Evolutionary conservation across 2,888 invertebrate species (phyloP), one percentile per base, ranked within the genome.

Genomic region (Trichacis sp.): DNA sequence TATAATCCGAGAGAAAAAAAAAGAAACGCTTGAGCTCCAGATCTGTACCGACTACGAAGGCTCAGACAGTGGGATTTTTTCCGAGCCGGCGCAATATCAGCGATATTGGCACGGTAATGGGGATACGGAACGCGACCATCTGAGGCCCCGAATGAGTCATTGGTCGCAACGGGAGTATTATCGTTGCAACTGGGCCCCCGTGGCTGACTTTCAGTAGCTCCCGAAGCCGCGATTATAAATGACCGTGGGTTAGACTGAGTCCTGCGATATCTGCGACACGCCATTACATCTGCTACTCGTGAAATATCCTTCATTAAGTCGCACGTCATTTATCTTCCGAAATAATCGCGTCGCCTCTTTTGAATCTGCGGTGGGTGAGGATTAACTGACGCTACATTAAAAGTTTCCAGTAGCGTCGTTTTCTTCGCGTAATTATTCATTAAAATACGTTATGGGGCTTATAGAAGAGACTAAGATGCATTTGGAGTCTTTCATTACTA

Each of bases 121-220:
- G 69, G 74, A 77, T 79, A 75, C 71, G 67, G 68, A 68, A 58
- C 60, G 68, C 63, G 70, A 71, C 75, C 81, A 79, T 78, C 81
- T 77, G 80, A 80, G 79, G 69, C 77, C 77, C 72, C 64, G 72
- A 74, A 81, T 78, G 79, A 81, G 74, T 81, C 81, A 80, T 79
- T 70, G 74, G 73, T 68, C 75, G 72, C 75, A 72, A 66, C 65
- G 74, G 74, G 77, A 74, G 73, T 71, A 78, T 77, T 78, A 76
- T 71, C 70, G 67, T 67, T 71, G 73, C 74, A 77, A 78, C 75
- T 77, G 77, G 71, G 73, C 66, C 74, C 70, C 69, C 68, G 61
- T 68, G 68, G 55, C 65, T 69, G 70, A 72, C 73, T 75, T 72
- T 68, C 77, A 69, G 70, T 68, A 72, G 74, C 73, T 66, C 56